Evolutionary conservation across 2,797 vertebrate species (phyloP), one percentile per base, ranked within the genome.

Genomic region (Chrysocyon brachyurus): DNA sequence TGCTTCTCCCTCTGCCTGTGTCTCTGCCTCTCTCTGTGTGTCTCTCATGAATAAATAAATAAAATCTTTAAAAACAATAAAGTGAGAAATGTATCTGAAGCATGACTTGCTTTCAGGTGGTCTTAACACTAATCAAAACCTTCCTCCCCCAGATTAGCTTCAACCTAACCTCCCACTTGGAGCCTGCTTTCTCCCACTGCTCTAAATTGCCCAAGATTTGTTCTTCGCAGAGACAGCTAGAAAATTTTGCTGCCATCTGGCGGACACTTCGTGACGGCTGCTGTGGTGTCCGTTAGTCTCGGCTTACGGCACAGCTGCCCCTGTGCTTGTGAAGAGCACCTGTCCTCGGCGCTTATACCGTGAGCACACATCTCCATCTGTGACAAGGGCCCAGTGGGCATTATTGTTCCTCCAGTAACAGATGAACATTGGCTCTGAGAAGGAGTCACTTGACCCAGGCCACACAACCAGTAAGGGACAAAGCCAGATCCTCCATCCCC

Each of bases 361-460:
- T n/a, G 59, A 28, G 33, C 31, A 36, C 8, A 63, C 33, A n/a
- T 4, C 19, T 16, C 52, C 40, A 40, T 46, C 22, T 70, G 12
- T 16, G 54, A 87, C 84, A 5, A 66, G 17, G 10, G 14, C 61
- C 54, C 36, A 6, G 15, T 10, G 79, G 52, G 40, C 72, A 63
- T 79, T 28, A 54, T 1, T 24, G 24, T 70, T 54, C 56, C n/a
- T 87, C 49, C 40, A 3, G n/a, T 75, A 82, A 78, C 54, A 83
- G 82, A 92, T 59, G 56, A 81, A 86, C n/a, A 78, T 5, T 83
- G 22, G 54, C 52, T 92, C 91, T 77, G 66, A 92, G 81, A 96
- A 54, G 49, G 17, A 63, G 10, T 59, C 21, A 40, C 49, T 46
- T 72, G 31, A n/a, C 64, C 36, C 79, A 75, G 36, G 24, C 56